Conservation (phyloP, 2,113 vertebrate genomes). For the Salvelinus fontinalis region DNA sequence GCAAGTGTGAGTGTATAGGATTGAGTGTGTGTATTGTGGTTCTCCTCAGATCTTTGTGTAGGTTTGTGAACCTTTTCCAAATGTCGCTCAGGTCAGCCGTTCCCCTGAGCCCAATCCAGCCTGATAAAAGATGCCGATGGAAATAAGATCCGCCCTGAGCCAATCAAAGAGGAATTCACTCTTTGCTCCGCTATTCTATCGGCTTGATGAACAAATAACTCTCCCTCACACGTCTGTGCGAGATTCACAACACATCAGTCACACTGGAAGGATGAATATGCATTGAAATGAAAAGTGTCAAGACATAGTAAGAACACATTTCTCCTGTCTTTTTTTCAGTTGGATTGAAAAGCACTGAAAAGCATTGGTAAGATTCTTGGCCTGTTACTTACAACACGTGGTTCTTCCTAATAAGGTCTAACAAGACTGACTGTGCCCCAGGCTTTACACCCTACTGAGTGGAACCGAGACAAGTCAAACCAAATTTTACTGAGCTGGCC, state of each 20-base stretch:
- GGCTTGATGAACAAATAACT: slow-evolving; percentile 70
- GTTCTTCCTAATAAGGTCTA: neutral
- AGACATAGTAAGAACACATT: neutral
- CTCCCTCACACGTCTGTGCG: slow-evolving; percentile 45
- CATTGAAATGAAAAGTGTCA: slow-evolving; percentile 7
- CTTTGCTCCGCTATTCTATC: slow-evolving; percentile 60
- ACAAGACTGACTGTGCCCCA: no score
- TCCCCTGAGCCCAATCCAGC: slow-evolving; percentile 67
- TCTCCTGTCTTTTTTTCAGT: neutral
- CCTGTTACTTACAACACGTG: neutral
- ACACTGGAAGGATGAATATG: neutral
- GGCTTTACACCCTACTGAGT: no score
- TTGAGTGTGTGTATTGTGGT: slow-evolving; percentile 43
- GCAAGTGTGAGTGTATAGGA: neutral
- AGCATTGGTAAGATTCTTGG: neutral
- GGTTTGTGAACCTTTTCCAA: slow-evolving; percentile 75
- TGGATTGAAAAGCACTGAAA: neutral
- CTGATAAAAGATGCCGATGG: slow-evolving; percentile 72
- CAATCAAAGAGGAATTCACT: slow-evolving; percentile 69
- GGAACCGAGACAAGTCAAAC: no score
- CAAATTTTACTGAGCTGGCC: no score
- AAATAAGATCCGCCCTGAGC: slow-evolving; percentile 70
- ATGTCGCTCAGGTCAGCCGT: slow-evolving; percentile 65
- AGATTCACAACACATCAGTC: slow-evolving; percentile 54
- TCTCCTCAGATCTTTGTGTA: slow-evolving; percentile 67